Conservation (phyloP, 2,888 invertebrate species). For the Chrysomela aeneicollis region DNA sequence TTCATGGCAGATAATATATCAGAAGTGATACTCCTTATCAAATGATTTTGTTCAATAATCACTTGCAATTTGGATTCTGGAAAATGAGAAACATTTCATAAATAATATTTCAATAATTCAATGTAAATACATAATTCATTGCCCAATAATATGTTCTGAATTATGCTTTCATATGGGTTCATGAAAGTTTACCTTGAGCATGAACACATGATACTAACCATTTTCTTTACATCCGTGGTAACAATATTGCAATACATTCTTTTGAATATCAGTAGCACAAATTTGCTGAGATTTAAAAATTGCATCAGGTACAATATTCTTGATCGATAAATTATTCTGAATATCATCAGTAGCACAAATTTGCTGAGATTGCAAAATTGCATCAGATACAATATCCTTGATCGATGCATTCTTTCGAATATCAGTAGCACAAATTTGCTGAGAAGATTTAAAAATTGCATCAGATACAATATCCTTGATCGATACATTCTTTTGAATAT, state of each 20-base stretch:
- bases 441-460: too few relatives aligned
- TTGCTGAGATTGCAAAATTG: too few relatives aligned
- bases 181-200: not conserved
- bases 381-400: too few relatives aligned
- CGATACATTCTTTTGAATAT: too few relatives aligned
- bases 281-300: not conserved
- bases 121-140: not conserved
- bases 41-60: not conserved
- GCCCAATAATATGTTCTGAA: not conserved
- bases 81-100: constrained; percentile 6
- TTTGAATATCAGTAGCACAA: not conserved
- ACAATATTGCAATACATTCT: constrained; percentile 2
- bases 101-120: constrained; percentile 6
- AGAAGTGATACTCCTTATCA: not conserved
- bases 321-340: too few relatives aligned
- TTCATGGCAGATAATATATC: constrained; percentile 1
- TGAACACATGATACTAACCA: constrained; percentile 1
- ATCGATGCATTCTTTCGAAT: too few relatives aligned
- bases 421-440: too few relatives aligned
- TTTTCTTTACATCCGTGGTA: not conserved
- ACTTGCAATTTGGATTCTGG: not conserved
- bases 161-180: constrained; percentile 1
- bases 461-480: too few relatives aligned
- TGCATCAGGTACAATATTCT: not conserved
- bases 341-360: too few relatives aligned